phyloP scores from a whole-genome alignment of 2,113 vertebrate species.

The Chaenogobius annularis region DNA sequence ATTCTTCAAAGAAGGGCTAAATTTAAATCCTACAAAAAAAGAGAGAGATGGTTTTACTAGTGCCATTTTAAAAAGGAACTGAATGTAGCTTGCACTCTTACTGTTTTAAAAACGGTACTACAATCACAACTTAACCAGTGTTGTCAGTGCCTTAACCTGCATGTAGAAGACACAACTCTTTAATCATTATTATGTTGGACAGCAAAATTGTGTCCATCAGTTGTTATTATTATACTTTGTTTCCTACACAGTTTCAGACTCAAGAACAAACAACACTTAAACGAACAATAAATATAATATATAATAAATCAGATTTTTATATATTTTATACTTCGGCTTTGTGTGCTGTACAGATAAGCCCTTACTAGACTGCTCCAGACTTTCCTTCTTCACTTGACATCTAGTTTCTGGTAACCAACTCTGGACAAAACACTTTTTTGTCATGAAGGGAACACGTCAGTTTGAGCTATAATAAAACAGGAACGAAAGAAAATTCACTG shows the following conservation, averaged over 20 bases:
- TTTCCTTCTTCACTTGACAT: not conserved
- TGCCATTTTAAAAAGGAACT: too few species aligned
- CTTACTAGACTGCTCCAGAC: too few species aligned
- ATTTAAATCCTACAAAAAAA: conserved; percentile 27
- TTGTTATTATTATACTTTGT: not conserved
- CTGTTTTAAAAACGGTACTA: not conserved
- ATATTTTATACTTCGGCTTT: too few species aligned
- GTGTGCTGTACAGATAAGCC: too few species aligned
- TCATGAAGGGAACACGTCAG: not conserved
- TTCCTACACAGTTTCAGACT: not conserved
- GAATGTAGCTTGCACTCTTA: too few species aligned
- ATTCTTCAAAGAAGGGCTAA: not conserved
- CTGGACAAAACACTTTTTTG: not conserved
- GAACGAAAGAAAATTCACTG: not conserved
- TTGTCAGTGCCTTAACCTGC: too few species aligned
- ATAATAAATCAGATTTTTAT: too few species aligned
- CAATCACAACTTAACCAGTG: too few species aligned
- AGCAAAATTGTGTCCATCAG: not conserved
- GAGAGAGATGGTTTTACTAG: not conserved
- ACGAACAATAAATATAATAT: too few species aligned
- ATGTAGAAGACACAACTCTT: too few species aligned
- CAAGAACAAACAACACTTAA: not conserved
- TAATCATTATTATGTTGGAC: not conserved
- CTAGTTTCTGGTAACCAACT: not conserved
- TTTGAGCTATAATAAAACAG: too few species aligned